Percentiles rank a stretch among this genome's conserved stretches.
phyloP scores from a whole-genome alignment of 2,113 vertebrate genomes.

The Rhagologus leucostigma region DNA sequence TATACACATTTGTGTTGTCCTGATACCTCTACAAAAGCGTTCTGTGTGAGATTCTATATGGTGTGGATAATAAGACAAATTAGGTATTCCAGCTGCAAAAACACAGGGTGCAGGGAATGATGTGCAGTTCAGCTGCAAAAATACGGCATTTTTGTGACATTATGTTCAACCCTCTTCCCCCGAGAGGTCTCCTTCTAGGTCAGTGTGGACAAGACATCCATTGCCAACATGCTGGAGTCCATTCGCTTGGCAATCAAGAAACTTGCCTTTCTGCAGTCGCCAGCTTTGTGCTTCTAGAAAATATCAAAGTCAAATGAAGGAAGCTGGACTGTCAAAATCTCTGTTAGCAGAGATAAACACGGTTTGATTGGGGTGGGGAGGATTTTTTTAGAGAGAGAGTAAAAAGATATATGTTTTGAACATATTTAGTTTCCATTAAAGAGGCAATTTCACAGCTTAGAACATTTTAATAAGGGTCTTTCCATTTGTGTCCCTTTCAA shows the following conservation, averaged over 20 bases:
- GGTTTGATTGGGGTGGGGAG: not conserved
- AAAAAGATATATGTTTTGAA: not conserved
- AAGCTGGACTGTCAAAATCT: not conserved
- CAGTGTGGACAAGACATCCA: not conserved
- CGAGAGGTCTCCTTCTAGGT: not conserved
- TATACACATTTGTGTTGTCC: not conserved
- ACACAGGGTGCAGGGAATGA: not conserved
- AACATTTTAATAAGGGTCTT: not conserved
- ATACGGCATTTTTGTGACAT: not conserved
- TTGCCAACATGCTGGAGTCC: rapidly evolving
- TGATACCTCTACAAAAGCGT: not conserved
- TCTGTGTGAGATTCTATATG: not conserved
- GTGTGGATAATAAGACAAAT: conserved; percentile 16
- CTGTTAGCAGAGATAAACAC: not conserved
- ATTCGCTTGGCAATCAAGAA: not conserved
- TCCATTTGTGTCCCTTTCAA: not conserved
- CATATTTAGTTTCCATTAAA: not conserved
- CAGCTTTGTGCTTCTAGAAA: not conserved
- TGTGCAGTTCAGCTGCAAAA: conserved; percentile 49
- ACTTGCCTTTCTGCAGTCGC: not conserved
- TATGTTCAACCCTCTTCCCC: not conserved
- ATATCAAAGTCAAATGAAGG: not conserved
- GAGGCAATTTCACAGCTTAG: not conserved
- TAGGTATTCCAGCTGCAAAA: conserved; percentile 50
- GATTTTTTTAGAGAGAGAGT: not conserved